These are phyloP conservation scores for Pyrrhura leucotis DNA, from an alignment of 2,797 vertebrate genomes.

Conservation along the genomic window DNA sequence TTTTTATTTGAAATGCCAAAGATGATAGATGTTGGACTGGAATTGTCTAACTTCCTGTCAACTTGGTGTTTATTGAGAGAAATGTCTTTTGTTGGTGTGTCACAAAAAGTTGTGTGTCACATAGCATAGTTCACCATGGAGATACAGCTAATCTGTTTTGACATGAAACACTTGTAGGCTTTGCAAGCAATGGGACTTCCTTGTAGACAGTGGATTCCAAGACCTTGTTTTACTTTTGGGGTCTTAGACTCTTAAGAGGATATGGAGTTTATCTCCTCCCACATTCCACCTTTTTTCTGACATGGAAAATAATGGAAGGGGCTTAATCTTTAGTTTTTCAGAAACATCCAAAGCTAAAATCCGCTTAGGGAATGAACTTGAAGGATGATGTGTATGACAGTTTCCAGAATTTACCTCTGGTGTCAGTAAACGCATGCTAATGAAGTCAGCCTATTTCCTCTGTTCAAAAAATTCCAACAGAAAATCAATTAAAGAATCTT, in stretches of 20 bases:
- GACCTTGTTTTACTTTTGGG: neutral
- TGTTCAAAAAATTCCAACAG: neutral
- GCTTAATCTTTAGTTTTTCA: neutral
- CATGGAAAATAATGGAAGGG: neutral
- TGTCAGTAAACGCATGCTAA: neutral
- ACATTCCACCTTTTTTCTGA: neutral
- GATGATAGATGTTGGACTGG: neutral
- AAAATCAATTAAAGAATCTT: neutral
- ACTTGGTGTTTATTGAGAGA: slow-evolving; percentile 3
- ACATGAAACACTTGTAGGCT: neutral
- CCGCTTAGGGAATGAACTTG: neutral
- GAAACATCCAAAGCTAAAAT: neutral
- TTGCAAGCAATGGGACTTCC: neutral
- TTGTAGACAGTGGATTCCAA: neutral
- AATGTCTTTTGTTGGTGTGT: slow-evolving; percentile 22
- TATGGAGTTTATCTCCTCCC: neutral
- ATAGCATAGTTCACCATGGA: neutral
- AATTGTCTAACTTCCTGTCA: slow-evolving; percentile 8
- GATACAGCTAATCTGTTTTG: slow-evolving; percentile 27
- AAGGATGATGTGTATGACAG: neutral
- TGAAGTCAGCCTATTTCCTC: neutral
- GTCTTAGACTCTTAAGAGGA: neutral
- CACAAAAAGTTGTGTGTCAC: neutral
- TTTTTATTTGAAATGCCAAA: neutral
- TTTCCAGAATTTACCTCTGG: neutral